Conservation (phyloP, 23 tunicate genomes). For the Halocynthia aurantium region DNA sequence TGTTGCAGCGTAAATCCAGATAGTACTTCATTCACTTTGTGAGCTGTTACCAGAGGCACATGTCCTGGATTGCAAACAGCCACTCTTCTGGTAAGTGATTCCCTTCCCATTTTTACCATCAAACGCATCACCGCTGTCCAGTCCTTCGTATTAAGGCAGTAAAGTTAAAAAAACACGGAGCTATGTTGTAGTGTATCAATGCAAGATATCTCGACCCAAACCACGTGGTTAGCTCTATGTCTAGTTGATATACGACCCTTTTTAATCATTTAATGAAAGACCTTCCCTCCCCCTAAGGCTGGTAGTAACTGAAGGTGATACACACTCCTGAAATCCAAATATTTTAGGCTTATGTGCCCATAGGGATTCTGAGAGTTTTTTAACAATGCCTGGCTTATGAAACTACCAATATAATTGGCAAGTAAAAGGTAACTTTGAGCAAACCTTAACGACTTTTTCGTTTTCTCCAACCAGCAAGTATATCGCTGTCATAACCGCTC, state of each 20-base stretch:
- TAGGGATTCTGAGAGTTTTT: too few relatives aligned
- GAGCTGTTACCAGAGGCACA: constrained; percentile 36
- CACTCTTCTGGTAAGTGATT: constrained; percentile 61
- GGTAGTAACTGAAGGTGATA: too few relatives aligned
- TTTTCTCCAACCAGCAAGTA: constrained; percentile 66
- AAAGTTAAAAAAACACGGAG: neutral
- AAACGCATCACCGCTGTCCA: constrained; percentile 50
- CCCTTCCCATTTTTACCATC: constrained; percentile 60
- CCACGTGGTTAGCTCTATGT: too few relatives aligned
- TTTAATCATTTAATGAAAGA: too few relatives aligned
- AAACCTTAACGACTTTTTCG: constrained; percentile 55
- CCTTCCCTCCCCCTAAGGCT: too few relatives aligned
- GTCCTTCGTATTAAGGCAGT: constrained; percentile 21
- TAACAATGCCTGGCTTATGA: too few relatives aligned
- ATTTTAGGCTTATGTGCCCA: too few relatives aligned
- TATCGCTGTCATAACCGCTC: constrained; percentile 65
- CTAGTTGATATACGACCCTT: too few relatives aligned
- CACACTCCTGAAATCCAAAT: too few relatives aligned
- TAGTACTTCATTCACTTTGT: constrained; percentile 9
- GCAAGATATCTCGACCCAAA: neutral
- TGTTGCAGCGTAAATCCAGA: constrained; percentile 24
- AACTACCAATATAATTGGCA: neutral
- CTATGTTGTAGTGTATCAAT: neutral
- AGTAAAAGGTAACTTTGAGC: neutral
- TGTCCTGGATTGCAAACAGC: constrained; percentile 34